A percentile compares a stretch with the other conserved stretches of the same genome.
phyloP scores from a whole-genome alignment of 2,797 vertebrate genomes.

The Eulemur rubriventer region DNA sequence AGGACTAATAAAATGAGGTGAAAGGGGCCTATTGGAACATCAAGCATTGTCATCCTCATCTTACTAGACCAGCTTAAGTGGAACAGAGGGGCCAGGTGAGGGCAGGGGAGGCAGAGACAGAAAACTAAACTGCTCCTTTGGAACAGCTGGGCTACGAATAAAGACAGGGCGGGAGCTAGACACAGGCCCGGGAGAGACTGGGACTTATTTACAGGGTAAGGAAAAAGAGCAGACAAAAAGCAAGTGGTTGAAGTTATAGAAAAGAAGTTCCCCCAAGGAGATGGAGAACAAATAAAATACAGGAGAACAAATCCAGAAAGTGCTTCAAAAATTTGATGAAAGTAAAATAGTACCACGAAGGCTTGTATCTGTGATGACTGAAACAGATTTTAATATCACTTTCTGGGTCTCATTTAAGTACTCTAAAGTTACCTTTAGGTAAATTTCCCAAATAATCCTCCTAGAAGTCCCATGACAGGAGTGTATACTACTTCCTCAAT shows the following conservation, averaged over 20 bases:
- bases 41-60: not conserved
- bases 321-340: not conserved
- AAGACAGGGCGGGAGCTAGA: not conserved
- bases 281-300: not conserved
- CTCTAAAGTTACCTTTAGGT: not conserved
- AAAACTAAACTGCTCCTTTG: not conserved
- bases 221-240: not conserved
- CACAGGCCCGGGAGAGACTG: not conserved
- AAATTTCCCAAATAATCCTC: not conserved
- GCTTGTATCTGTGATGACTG: not conserved
- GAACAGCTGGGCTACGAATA: not conserved
- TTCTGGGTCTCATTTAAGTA: not conserved
- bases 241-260: not conserved
- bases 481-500: not conserved
- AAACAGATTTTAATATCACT: not conserved
- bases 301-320: not conserved
- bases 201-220: not conserved
- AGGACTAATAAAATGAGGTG: not conserved
- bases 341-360: not conserved
- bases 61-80: too few relatives aligned
- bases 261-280: not conserved
- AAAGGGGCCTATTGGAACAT: not conserved
- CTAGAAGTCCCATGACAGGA: not conserved
- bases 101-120: not conserved
- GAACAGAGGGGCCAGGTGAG: rapidly evolving